Percentiles rank a stretch among this genome's conserved stretches.
Conservation (phyloP, 2,113 vertebrate genomes). For the Sula dactylatra region DNA sequence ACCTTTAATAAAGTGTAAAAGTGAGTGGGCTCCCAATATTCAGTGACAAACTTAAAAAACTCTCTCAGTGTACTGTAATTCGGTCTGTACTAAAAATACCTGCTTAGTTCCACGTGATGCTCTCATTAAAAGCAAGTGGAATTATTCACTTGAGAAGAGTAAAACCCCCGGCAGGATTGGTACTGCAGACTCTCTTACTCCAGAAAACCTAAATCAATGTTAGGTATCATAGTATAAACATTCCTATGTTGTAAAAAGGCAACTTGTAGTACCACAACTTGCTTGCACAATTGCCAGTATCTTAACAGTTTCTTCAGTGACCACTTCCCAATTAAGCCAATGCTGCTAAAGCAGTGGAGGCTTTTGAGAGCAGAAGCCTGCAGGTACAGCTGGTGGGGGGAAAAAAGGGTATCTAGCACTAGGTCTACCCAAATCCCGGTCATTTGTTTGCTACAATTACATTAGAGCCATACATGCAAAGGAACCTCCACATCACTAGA, state of each 20-base stretch:
- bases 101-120: neutral
- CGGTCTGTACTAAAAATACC: neutral
- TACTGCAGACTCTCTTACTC: neutral
- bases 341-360: neutral
- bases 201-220: neutral
- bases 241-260: neutral
- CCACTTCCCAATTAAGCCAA: neutral
- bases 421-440: neutral
- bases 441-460: neutral
- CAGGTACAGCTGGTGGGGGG: neutral
- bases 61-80: fast-evolving
- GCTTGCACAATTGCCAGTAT: no score
- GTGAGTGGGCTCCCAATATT: neutral
- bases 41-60: neutral
- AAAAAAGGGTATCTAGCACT: neutral
- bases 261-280: neutral
- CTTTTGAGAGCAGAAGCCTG: neutral
- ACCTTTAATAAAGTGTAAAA: neutral
- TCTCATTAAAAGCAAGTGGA: neutral
- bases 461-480: neutral
- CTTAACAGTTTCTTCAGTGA: neutral
- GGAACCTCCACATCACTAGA: neutral
- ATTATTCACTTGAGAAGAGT: neutral
- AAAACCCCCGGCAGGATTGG: neutral
- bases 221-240: neutral